These are phyloP conservation scores for Philereme vetulata DNA, from an alignment of 2,888 invertebrate species.

Conservation along the genomic window DNA sequence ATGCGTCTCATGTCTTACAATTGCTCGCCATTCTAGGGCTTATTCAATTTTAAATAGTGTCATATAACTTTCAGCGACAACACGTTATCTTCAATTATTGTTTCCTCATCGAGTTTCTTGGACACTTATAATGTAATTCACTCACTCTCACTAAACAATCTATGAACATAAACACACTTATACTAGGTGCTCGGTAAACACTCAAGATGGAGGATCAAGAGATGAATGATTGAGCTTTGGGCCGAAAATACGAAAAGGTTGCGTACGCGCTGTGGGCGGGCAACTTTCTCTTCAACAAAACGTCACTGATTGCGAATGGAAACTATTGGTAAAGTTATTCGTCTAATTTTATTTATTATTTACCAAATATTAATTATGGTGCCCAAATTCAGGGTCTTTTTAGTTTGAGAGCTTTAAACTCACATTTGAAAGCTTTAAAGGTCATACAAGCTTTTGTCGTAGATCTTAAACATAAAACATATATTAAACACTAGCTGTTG, in stretches of 20 bases:
- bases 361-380: too few relatives aligned
- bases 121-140: constrained; percentile 43
- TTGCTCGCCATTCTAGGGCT: constrained; percentile 21
- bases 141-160: constrained; percentile 39
- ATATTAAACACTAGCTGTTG: too few relatives aligned
- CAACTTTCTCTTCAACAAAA: constrained; percentile 71
- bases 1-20: constrained; percentile 47
- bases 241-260: constrained; percentile 44
- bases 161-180: constrained; percentile 30
- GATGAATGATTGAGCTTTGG: constrained; percentile 41
- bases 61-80: constrained; percentile 8
- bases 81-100: constrained; percentile 41
- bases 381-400: too few relatives aligned
- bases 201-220: constrained; percentile 34
- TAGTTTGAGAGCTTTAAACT: too few relatives aligned
- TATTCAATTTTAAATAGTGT: constrained; percentile 27
- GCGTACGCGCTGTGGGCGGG: constrained; percentile 63
- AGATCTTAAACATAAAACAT: too few relatives aligned
- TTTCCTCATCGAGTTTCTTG: constrained; percentile 34
- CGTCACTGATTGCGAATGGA: constrained; percentile 34
- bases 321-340: constrained; percentile 1
- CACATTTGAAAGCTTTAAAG: too few relatives aligned
- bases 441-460: too few relatives aligned
- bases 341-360: too few relatives aligned
- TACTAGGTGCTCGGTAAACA: constrained; percentile 31